Evolutionary conservation across 2,797 vertebrate genomes (phyloP).

Genomic region (Spinus olivaceus): DNA sequence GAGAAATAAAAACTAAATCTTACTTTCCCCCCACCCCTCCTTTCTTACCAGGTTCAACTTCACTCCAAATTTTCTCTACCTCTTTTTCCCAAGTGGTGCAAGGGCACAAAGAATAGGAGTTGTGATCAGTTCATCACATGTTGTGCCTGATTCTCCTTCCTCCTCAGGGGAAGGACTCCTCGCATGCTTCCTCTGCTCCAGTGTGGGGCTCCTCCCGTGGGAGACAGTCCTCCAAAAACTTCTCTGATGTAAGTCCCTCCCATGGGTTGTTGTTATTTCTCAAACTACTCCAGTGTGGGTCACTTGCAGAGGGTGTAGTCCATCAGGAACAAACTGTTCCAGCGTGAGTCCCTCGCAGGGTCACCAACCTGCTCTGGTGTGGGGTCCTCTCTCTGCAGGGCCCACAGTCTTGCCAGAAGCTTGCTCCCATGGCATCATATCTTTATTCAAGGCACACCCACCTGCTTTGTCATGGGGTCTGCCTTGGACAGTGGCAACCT

Average conservation of each 20-base stretch:
- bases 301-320: rapidly evolving
- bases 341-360: not conserved
- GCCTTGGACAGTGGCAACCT: not conserved
- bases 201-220: rapidly evolving
- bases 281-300: not conserved
- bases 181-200: not conserved
- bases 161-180: not conserved
- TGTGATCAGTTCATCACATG: not conserved
- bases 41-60: not conserved
- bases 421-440: not conserved
- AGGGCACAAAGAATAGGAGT: no score
- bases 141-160: not conserved
- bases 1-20: not conserved
- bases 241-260: not conserved
- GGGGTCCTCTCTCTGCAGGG: not conserved
- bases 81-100: not conserved
- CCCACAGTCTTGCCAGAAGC: not conserved
- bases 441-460: not conserved
- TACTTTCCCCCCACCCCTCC: not conserved
- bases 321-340: not conserved
- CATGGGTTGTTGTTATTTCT: not conserved
- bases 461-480: not conserved
- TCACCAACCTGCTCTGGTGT: not conserved
- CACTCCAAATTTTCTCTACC: not conserved
- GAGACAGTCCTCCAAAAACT: not conserved